These are phyloP conservation scores for Rhyacichthys aspro DNA, from an alignment of 2,797 vertebrate species.

Conservation along the genomic window DNA sequence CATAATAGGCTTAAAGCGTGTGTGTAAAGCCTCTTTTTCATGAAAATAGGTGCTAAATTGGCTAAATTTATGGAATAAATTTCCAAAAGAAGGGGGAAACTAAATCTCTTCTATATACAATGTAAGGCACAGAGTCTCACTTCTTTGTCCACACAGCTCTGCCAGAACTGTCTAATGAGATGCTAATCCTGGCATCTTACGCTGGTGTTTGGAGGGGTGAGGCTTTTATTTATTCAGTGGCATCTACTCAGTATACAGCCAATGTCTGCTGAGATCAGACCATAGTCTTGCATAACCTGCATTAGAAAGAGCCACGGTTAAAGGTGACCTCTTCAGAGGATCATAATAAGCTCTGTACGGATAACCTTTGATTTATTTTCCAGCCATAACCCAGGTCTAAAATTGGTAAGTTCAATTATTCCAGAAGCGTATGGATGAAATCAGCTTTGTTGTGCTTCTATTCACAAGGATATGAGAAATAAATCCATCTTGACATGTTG, in stretches of 20 bases:
- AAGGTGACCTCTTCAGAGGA: conserved; percentile 74
- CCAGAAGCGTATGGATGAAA: too few species aligned
- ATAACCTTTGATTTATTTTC: conserved; percentile 55
- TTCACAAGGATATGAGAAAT: too few species aligned
- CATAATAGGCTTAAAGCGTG: conserved; percentile 16
- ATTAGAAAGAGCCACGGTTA: conserved; percentile 61
- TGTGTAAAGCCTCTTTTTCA: background rate
- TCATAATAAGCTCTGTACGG: conserved; percentile 52
- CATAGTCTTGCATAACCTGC: conserved; percentile 53
- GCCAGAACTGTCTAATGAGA: conserved; percentile 69
- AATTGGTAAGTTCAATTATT: conserved; percentile 46
- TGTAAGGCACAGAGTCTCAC: conserved; percentile 39
- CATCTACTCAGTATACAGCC: conserved; percentile 70
- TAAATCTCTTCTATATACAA: conserved; percentile 42
- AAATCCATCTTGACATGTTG: conserved; percentile 15
- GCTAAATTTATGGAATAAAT: conserved; percentile 44
- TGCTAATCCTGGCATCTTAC: conserved; percentile 76
- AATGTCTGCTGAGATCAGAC: conserved; percentile 71
- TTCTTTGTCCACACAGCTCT: conserved; percentile 58
- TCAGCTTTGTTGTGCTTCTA: too few species aligned
- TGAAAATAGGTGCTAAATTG: conserved; percentile 21
- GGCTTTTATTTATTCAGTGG: conserved; percentile 77
- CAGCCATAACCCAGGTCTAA: conserved; percentile 39
- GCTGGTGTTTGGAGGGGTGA: conserved; percentile 64
- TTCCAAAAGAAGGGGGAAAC: conserved; percentile 20